These are phyloP conservation scores for Linepithema humile DNA, from an alignment of 1,140 invertebrate genomes.

Conservation along the genomic window DNA sequence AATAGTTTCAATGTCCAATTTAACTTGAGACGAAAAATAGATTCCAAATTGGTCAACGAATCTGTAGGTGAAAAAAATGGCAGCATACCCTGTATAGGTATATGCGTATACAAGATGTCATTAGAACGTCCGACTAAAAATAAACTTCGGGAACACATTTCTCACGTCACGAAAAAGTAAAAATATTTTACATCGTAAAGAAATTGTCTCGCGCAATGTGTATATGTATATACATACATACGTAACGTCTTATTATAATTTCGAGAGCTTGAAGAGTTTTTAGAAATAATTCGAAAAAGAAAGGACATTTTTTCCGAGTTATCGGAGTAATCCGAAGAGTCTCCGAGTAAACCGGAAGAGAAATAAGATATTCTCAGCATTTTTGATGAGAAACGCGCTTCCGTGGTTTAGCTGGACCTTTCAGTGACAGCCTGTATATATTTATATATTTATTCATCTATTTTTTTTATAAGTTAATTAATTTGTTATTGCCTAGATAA, in stretches of 20 bases:
- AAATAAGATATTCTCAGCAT: neutral
- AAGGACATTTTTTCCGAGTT: neutral
- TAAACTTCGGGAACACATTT: neutral
- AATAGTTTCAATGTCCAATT: neutral
- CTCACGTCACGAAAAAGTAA: neutral
- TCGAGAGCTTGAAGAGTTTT: neutral
- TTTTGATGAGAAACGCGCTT: neutral
- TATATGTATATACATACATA: neutral
- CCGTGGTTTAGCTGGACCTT: neutral
- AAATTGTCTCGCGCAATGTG: neutral
- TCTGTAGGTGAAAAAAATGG: neutral
- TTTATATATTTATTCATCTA: slow-evolving; percentile 36
- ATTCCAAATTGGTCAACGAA: neutral
- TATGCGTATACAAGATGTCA: neutral
- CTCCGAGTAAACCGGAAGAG: neutral
- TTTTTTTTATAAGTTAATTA: slow-evolving; percentile 51
- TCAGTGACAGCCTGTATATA: neutral
- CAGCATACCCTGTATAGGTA: neutral
- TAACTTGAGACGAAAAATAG: no score
- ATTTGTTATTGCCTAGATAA: slow-evolving; percentile 69
- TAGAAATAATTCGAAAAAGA: neutral
- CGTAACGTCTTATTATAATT: neutral
- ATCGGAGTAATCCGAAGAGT: no score
- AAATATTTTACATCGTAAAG: neutral
- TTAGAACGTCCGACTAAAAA: neutral